phyloP scores from a whole-genome alignment of 2,888 invertebrate species.

The Branchipolynoe longqiensis region DNA sequence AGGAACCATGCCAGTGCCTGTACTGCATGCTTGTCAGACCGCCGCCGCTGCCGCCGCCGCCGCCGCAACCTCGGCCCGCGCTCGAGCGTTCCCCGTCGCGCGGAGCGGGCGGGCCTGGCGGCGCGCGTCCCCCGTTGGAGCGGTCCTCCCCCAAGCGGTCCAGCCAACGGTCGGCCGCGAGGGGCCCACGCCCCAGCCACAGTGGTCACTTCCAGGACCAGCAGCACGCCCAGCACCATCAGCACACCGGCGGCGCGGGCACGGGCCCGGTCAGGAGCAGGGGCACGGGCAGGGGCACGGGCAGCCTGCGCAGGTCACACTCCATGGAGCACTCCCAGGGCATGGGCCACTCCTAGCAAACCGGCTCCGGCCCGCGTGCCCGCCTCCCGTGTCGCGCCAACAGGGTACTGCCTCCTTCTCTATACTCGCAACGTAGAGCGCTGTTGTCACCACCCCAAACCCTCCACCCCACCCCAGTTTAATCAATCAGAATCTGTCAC shows the following conservation, averaged over 20 bases:
- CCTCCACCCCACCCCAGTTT: no score
- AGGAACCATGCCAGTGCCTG: conserved; percentile 50
- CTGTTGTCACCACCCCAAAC: no score
- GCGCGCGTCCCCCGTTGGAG: conserved; percentile 22
- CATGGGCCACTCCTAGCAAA: conserved; percentile 51
- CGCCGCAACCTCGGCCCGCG: neutral
- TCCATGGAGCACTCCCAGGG: conserved; percentile 40
- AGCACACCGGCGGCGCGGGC: no score
- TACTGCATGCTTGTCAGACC: conserved; percentile 48
- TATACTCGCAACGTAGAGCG: no score
- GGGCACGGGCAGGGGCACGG: neutral
- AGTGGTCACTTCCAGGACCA: conserved; percentile 33
- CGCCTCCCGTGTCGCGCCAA: conserved; percentile 22
- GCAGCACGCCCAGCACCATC: neutral
- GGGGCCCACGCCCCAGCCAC: conserved; percentile 37
- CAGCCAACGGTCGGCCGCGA: conserved; percentile 2
- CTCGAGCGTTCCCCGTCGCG: conserved; percentile 31
- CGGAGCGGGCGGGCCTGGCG: neutral
- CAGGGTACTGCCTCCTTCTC: conserved; percentile 24
- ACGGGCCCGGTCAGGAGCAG: conserved; percentile 2
- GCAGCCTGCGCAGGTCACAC: conserved; percentile 24
- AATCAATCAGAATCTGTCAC: no score
- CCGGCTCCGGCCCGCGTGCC: conserved; percentile 9
- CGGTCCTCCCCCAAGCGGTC: conserved; percentile 46
- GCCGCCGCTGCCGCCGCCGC: conserved; percentile 1